Percentiles rank a stretch among this genome's conserved stretches.
These are phyloP conservation scores for Limnephilus rhombicus DNA, from an alignment of 2,888 invertebrate genomes.

Conservation along the genomic window DNA sequence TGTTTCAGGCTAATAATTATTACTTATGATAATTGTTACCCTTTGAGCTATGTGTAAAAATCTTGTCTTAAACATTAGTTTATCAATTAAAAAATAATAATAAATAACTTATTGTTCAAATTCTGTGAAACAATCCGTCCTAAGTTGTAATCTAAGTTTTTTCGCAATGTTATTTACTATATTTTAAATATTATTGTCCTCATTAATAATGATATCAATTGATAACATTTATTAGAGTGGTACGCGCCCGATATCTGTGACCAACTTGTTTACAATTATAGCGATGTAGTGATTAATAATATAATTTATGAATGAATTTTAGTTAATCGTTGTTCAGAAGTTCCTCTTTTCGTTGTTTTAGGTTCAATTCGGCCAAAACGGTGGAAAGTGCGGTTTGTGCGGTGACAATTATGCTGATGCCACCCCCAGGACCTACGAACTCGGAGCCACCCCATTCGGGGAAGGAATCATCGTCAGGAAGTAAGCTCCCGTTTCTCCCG, in stretches of 20 bases:
- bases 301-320: neutral
- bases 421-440: conserved; percentile 76
- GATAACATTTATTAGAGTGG: neutral
- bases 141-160: neutral
- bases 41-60: too few relatives aligned
- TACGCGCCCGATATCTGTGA: neutral
- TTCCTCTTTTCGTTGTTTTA: conserved; percentile 62
- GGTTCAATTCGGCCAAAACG: conserved; percentile 72
- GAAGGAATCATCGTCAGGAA: conserved; percentile 73
- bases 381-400: conserved; percentile 77
- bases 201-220: neutral
- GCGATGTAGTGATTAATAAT: neutral
- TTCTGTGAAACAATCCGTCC: too few relatives aligned
- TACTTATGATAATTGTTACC: too few relatives aligned
- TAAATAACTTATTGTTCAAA: too few relatives aligned
- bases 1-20: too few relatives aligned
- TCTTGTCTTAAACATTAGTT: too few relatives aligned
- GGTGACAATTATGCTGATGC: conserved; percentile 75
- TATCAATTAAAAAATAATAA: too few relatives aligned
- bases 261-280: neutral
- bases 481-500: conserved; percentile 67
- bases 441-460: conserved; percentile 78
- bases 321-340: neutral
- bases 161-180: neutral
- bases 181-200: neutral